These are phyloP conservation scores for Engystomops pustulosus DNA, from an alignment of 2,113 vertebrate genomes.

Conservation along the genomic window DNA sequence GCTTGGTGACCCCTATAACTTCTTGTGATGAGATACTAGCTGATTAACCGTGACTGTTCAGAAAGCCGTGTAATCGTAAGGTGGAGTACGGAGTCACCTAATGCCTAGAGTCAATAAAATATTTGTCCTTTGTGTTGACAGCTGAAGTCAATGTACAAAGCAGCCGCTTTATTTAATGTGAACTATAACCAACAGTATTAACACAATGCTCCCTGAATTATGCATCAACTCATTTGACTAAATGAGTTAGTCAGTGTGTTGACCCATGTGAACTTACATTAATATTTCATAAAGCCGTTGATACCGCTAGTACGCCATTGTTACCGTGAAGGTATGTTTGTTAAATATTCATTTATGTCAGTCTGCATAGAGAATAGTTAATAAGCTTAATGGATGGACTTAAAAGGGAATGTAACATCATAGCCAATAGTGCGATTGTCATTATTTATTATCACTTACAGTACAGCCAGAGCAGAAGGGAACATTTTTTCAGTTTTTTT, in stretches of 20 bases:
- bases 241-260: constrained; percentile 37
- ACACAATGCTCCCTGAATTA: constrained; percentile 35
- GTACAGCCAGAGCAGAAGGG: not conserved
- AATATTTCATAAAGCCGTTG: constrained; percentile 27
- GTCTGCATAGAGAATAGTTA: constrained; percentile 27
- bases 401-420: constrained; percentile 17
- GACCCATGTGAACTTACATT: constrained; percentile 33
- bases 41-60: not conserved
- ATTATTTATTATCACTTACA: constrained; percentile 1
- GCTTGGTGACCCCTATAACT: not conserved
- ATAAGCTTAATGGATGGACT: constrained; percentile 16
- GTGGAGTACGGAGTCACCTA: not conserved
- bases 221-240: constrained; percentile 49
- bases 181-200: constrained; percentile 37
- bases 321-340: constrained; percentile 33
- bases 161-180: constrained; percentile 10
- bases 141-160: constrained; percentile 20
- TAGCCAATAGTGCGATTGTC: not conserved
- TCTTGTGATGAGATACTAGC: not conserved
- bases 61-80: not conserved
- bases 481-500: not conserved
- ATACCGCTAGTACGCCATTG: constrained; percentile 5
- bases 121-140: constrained; percentile 27
- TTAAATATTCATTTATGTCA: constrained; percentile 39
- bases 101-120: not conserved